Percentiles rank a stretch among this genome's conserved stretches.
Conservation (phyloP, 2,888 invertebrate genomes). For the Drepana falcataria region DNA sequence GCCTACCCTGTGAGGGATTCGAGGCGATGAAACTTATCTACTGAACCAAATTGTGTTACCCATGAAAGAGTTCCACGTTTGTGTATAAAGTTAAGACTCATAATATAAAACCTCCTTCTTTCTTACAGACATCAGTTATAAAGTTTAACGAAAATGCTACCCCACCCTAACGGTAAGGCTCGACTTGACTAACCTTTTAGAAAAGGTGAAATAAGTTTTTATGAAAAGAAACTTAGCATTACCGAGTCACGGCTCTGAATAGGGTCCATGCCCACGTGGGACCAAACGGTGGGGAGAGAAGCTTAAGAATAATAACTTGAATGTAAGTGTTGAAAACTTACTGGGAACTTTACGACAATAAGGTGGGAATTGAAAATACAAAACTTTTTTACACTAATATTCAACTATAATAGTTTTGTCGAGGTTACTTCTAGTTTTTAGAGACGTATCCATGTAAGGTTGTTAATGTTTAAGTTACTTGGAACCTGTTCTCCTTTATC, state of each 20-base stretch:
- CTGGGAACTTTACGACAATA: not conserved
- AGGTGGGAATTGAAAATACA: not conserved
- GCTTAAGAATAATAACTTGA: constrained; percentile 10
- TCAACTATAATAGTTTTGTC: constrained; percentile 11
- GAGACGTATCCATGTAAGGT: too few species aligned
- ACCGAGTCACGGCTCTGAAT: not conserved
- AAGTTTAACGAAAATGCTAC: not conserved
- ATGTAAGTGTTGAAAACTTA: constrained; percentile 5
- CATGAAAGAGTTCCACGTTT: too few species aligned
- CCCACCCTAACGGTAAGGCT: not conserved
- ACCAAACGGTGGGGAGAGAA: constrained; percentile 6
- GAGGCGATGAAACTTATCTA: too few species aligned
- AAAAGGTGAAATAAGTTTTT: not conserved
- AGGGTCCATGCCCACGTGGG: constrained; percentile 3
- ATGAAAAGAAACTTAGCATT: not conserved
- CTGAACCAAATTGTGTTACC: too few species aligned
- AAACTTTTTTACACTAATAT: not conserved
- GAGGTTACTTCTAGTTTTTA: too few species aligned
- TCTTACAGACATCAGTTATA: not conserved
- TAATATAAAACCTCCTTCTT: too few species aligned
- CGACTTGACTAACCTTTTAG: not conserved
- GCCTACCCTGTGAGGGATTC: too few species aligned
- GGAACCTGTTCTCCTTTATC: too few species aligned
- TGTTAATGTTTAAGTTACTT: too few species aligned
- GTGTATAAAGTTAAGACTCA: too few species aligned